Evolutionary conservation across 2,888 invertebrate genomes (phyloP).

Genomic region (Phyllotreta cruciferae): DNA sequence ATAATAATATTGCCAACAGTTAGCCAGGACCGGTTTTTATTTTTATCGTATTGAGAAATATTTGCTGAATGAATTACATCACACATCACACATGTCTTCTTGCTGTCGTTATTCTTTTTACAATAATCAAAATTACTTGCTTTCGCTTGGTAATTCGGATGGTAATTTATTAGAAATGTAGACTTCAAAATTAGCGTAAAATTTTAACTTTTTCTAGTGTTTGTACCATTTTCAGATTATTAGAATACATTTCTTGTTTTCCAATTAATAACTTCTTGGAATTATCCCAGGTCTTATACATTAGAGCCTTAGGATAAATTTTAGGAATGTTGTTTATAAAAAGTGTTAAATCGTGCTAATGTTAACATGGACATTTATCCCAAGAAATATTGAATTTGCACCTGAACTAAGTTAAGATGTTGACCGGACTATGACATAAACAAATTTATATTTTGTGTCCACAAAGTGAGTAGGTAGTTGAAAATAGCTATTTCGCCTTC

Average conservation of each 20-base stretch:
- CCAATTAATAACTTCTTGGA: too few relatives aligned
- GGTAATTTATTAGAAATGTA: not conserved
- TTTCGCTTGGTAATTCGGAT: not conserved
- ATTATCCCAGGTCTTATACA: too few relatives aligned
- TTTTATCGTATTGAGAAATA: conserved; percentile 35
- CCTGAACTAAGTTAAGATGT: conserved; percentile 4
- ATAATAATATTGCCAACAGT: conserved; percentile 25
- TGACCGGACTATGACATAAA: conserved; percentile 31
- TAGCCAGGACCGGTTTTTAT: conserved; percentile 34
- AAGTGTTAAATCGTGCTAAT: too few relatives aligned
- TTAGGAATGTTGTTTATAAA: too few relatives aligned
- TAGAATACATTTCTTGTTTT: too few relatives aligned
- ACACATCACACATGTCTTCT: conserved; percentile 12
- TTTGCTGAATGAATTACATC: conserved; percentile 38
- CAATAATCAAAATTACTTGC: not conserved
- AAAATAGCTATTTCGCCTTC: conserved; percentile 41
- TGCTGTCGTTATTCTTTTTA: not conserved
- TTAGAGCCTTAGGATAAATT: too few relatives aligned
- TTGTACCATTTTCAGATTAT: too few relatives aligned
- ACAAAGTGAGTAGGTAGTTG: conserved; percentile 39
- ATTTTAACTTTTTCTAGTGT: not conserved
- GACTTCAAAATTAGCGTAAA: not conserved
- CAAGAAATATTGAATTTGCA: not conserved
- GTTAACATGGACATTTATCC: too few relatives aligned
- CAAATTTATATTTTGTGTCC: conserved; percentile 36